Percentiles rank a stretch among this genome's conserved stretches.
These are phyloP conservation scores for Myopa testacea DNA, from an alignment of 2,888 invertebrate genomes.

Conservation along the genomic window DNA sequence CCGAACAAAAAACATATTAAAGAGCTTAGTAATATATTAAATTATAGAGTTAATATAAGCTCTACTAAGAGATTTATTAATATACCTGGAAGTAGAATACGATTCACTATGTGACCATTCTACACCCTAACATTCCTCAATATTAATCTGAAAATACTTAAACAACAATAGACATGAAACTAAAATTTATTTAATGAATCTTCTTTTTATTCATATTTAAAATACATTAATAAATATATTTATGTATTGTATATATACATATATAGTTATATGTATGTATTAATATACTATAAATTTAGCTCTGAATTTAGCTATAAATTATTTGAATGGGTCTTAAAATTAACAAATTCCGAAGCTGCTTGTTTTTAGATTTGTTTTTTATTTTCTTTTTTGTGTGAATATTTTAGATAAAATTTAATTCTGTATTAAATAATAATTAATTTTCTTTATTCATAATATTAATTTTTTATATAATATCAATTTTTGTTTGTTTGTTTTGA, in stretches of 20 bases:
- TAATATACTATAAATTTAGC: no score
- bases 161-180: background rate
- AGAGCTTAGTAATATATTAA: no score
- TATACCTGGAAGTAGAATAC: no score
- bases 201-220: conserved; percentile 28
- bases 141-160: no score
- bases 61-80: no score
- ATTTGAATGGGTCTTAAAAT: conserved; percentile 16
- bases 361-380: background rate
- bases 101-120: no score
- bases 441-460: background rate
- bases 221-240: conserved; percentile 39
- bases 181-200: conserved; percentile 21
- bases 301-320: conserved; percentile 14
- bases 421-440: background rate
- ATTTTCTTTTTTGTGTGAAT: background rate
- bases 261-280: no score
- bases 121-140: no score
- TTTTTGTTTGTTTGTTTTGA: no score
- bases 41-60: no score
- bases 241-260: conserved; percentile 11
- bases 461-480: background rate
- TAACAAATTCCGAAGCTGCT: conserved; percentile 18
- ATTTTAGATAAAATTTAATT: background rate
- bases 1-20: no score